Base-by-base conservation (phyloP, 2,888 invertebrate genomes). In the Melinopterus prodromus region DNA sequence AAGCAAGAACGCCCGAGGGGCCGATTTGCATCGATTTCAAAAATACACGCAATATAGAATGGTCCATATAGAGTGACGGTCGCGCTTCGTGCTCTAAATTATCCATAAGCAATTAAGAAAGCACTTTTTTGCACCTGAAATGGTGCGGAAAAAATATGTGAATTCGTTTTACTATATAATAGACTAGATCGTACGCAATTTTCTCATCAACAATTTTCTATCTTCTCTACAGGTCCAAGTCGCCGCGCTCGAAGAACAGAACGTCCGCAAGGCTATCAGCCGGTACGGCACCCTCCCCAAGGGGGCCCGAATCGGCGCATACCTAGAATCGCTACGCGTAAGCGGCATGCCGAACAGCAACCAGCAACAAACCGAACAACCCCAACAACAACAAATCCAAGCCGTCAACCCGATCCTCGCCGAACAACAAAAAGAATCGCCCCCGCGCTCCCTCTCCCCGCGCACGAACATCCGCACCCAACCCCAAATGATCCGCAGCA, bases 231-330 rank as follows among this genome's bases (percentile, higher is more conserved):
- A 89, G 85, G 94, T 96, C 53, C 95, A 96, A 85, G 96, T 98
- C 82, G 98, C 97, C 78, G 97, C 98, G 26, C 91, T 98, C 84
- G 98, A 98, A 90, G 97, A 98, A 83, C 97, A 97, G 90, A 98
- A 98, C 90, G 98, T 98, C 77, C 96, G 97, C 87, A 94, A 97
- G 84, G 98, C 98, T 74, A 97, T 97, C 83, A 98, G 97, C 90
- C 93, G 98, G 36, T 99, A 98, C 88, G 99, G 99, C 16, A 99
- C 99, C 9, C 91, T 99, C 86, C 99, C 99, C 0, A 99, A 99
- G 90, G 98, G 96, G 76, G 98, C 98, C 9, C 93, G 99, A 83
- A 99, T 99, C 85, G 98, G 98, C 38, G 99, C 98, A 6, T 99
- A 97, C 90, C 90, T 99, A 78, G 98, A 99, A 89, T 98, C 98